phyloP scores from a whole-genome alignment of 2,888 invertebrate genomes.

The Apotomis betuletana region DNA sequence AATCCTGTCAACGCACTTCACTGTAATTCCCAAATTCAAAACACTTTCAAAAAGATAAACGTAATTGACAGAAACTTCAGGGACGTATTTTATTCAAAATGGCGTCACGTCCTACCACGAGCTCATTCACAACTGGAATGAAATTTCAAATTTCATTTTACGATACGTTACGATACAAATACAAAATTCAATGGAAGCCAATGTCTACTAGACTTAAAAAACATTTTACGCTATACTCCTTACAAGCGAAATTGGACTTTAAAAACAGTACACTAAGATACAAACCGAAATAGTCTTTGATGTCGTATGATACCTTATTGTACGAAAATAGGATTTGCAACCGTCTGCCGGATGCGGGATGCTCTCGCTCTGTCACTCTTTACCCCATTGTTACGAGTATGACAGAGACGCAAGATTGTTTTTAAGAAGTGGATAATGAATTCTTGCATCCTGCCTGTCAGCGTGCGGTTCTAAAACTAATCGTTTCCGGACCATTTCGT shows the following conservation, averaged over 20 bases:
- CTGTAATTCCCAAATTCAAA: constrained; percentile 1
- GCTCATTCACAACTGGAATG: constrained; percentile 18
- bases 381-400: constrained; percentile 28
- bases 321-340: constrained; percentile 54
- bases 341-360: constrained; percentile 64
- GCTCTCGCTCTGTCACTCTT: constrained; percentile 51
- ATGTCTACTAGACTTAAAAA: neutral
- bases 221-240: neutral
- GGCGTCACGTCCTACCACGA: neutral
- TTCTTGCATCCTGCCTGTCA: constrained; percentile 78
- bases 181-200: constrained; percentile 30
- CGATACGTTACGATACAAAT: constrained; percentile 27
- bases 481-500: constrained; percentile 69
- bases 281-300: neutral
- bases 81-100: neutral
- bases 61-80: neutral
- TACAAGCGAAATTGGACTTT: constrained; percentile 44
- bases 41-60: neutral
- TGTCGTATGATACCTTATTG: neutral
- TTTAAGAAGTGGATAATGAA: constrained; percentile 77
- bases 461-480: constrained; percentile 78
- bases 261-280: rapidly evolving
- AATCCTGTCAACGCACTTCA: constrained; percentile 31
- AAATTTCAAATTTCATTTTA: constrained; percentile 17
- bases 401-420: constrained; percentile 54